These are phyloP conservation scores for Orycteropus afer DNA, from an alignment of 2,113 vertebrate genomes.

Conservation along the genomic window DNA sequence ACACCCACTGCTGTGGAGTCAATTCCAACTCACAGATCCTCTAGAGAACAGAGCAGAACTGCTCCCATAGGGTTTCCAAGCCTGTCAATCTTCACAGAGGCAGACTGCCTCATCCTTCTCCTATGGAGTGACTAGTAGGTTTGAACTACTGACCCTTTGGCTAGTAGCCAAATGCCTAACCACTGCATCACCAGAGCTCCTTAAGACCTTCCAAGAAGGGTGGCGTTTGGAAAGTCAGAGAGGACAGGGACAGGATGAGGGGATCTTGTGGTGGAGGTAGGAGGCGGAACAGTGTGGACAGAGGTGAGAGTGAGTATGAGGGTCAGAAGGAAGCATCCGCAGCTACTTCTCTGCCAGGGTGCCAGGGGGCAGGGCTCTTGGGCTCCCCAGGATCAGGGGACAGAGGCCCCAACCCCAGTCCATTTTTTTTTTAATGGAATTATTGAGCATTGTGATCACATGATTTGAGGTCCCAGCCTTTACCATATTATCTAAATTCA, in stretches of 20 bases:
- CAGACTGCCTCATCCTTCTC: too few relatives aligned
- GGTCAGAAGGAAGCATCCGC: accelerated
- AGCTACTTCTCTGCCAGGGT: background rate
- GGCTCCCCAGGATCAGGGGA: background rate
- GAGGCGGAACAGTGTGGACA: background rate
- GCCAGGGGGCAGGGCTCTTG: background rate
- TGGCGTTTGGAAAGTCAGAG: background rate
- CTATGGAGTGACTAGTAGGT: too few relatives aligned
- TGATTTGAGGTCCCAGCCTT: slow-evolving; percentile 66
- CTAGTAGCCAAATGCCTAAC: too few relatives aligned
- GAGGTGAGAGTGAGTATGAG: accelerated
- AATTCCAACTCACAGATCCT: too few relatives aligned
- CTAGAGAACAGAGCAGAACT: too few relatives aligned
- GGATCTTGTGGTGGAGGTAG: accelerated
- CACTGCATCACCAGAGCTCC: too few relatives aligned
- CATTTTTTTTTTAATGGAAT: too few relatives aligned
- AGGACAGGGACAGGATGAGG: background rate
- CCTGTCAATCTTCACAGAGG: too few relatives aligned
- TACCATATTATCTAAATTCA: slow-evolving; percentile 65
- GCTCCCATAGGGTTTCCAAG: too few relatives aligned
- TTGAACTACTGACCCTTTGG: too few relatives aligned
- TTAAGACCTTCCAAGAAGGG: background rate
- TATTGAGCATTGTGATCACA: slow-evolving; percentile 53
- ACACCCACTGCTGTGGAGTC: too few relatives aligned
- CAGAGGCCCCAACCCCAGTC: background rate